Base-by-base conservation (phyloP, 2,888 invertebrate genomes). In the Eristalis arbustorum region DNA sequence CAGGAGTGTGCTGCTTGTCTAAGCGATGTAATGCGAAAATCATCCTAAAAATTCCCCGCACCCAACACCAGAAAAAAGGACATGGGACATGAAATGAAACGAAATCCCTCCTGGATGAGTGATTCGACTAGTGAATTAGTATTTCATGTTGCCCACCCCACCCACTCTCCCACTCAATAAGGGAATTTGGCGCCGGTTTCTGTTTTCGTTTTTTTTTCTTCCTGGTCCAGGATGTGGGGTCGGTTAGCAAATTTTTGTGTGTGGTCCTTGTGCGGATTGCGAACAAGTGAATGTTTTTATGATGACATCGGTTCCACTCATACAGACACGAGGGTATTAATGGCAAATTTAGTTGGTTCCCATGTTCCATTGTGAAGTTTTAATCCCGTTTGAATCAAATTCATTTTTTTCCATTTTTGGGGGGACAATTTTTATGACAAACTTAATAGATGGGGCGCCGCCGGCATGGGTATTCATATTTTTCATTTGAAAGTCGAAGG, bases 361-460 rank as follows among this genome's bases (percentile, higher is more conserved):
- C 61, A 77, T 82, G 77, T 77, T 59, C 76, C 69, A 69, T 82
- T 82, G 77, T 77, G 63, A 61, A 66, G 61, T 71, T 82, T 87
- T 83, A 79, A 83, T 87, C 87, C 83, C 40, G 61, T 87, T 83
- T 72, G 64, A 83, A 78, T 76, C 87, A 87, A 87, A 83, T 78
- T 79, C 18, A 18, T 8, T 8, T 31, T 5, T 5, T 31, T 31
- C 0, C 25, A 1, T 31, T 31, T 6, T 31, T 3, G 31, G 31
- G 31, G 18, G 59, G 37, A 8, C 14, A 72, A 74, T 67, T 83
- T 83, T 67, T 83, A 87, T 71, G 81, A 81, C 64, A 56, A 74
- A 68, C 66, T 57, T 64, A 82, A 76, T 64, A 75, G 62, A 74
- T 74, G 77, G 69, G 73, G 73, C n/a, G 49, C 10, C 49, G 31